phyloP scores from a whole-genome alignment of 2,113 vertebrate genomes.

The Siniperca knerii region DNA sequence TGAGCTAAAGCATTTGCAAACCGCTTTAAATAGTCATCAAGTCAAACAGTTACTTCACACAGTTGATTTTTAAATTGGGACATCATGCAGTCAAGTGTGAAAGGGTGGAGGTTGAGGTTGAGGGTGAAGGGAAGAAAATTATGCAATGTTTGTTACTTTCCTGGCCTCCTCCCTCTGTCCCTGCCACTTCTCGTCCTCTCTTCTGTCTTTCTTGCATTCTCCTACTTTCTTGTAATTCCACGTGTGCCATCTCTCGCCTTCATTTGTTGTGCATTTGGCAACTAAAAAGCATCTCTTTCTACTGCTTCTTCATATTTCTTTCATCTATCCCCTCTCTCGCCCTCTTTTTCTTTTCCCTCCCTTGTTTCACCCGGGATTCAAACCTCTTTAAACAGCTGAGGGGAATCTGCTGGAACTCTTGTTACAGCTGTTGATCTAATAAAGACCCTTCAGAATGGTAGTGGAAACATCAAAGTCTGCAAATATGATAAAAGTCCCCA shows the following conservation, averaged over 20 bases:
- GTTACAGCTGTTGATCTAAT: slow-evolving; percentile 64
- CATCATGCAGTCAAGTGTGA: slow-evolving; percentile 8
- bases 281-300: slow-evolving; percentile 25
- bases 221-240: background rate
- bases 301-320: slow-evolving; percentile 4
- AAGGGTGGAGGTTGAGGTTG: background rate
- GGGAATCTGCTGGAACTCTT: slow-evolving; percentile 45
- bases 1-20: background rate
- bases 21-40: background rate
- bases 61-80: background rate
- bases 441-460: slow-evolving; percentile 47
- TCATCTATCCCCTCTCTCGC: background rate
- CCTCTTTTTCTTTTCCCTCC: slow-evolving; percentile 15
- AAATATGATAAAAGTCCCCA: slow-evolving; percentile 62
- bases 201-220: background rate
- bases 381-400: slow-evolving; percentile 54
- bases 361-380: slow-evolving; percentile 19
- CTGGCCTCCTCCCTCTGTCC: background rate
- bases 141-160: background rate
- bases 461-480: slow-evolving; percentile 66
- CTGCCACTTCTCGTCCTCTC: background rate
- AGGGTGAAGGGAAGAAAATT: background rate
- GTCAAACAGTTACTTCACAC: background rate
- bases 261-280: slow-evolving; percentile 8
- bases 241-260: background rate